Percentiles rank a stretch among this genome's conserved stretches.
phyloP scores from a whole-genome alignment of 2,888 invertebrate genomes.

The Agrotis exclamationis region DNA sequence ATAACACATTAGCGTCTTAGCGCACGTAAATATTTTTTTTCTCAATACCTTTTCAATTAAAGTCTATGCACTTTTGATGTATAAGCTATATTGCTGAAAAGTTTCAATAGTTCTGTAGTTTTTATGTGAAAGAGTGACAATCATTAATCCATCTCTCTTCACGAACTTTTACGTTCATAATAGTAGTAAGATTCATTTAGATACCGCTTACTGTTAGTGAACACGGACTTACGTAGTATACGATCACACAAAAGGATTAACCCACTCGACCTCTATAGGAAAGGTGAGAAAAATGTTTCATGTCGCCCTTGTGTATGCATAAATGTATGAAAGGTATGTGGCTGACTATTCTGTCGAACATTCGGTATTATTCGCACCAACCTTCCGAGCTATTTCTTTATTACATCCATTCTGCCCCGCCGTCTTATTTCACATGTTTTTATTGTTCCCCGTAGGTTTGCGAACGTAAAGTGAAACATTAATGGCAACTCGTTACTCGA shows the following conservation, averaged over 20 bases:
- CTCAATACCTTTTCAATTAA: too few species aligned
- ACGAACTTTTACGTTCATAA: too few species aligned
- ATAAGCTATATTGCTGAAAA: too few species aligned
- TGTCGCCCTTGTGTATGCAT: slow-evolving; percentile 52
- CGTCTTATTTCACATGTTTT: slow-evolving; percentile 80
- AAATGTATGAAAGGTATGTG: slow-evolving; percentile 59
- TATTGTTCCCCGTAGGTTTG: slow-evolving; percentile 75
- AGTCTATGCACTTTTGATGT: too few species aligned
- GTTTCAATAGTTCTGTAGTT: too few species aligned
- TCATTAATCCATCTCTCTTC: too few species aligned
- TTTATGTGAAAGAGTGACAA: too few species aligned
- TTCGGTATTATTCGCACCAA: slow-evolving; percentile 78
- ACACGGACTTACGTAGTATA: slow-evolving; percentile 15
- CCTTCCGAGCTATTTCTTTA: slow-evolving; percentile 83
- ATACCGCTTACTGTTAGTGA: not conserved
- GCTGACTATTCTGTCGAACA: slow-evolving; percentile 68
- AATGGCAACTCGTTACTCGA: slow-evolving; percentile 56
- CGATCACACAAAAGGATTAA: slow-evolving; percentile 39
- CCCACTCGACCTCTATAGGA: slow-evolving; percentile 19
- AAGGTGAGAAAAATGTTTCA: slow-evolving; percentile 54
- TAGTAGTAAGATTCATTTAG: not conserved
- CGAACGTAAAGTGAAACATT: slow-evolving; percentile 67
- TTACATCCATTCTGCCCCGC: slow-evolving; percentile 79
- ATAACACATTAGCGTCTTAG: not conserved
- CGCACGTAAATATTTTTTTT: not conserved